A percentile compares a stretch with the other conserved stretches of the same genome.
These are phyloP conservation scores for Corythaeola cristata DNA, from an alignment of 2,113 vertebrate species.

Conservation along the genomic window DNA sequence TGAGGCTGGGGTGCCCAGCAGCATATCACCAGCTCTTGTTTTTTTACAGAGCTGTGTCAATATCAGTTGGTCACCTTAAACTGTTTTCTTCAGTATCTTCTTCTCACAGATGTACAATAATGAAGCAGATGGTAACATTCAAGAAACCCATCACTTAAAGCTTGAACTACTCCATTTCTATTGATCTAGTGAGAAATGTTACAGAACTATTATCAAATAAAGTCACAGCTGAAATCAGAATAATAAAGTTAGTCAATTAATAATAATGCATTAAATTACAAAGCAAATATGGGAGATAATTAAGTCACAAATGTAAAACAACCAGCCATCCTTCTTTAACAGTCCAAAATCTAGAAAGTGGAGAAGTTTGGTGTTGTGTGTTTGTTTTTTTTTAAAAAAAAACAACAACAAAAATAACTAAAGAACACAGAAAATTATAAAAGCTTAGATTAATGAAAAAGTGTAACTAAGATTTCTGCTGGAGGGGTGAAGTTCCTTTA, in stretches of 20 bases:
- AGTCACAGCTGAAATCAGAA: neutral
- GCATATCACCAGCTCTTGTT: neutral
- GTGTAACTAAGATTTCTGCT: neutral
- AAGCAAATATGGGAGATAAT: neutral
- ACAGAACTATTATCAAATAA: neutral
- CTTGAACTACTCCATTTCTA: neutral
- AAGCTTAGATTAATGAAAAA: neutral
- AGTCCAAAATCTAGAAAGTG: neutral
- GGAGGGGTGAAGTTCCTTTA: neutral
- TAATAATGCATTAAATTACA: neutral
- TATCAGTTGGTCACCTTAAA: neutral
- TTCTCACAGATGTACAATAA: neutral
- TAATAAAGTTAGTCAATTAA: neutral
- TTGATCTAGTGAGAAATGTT: neutral
- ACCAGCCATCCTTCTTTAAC: neutral
- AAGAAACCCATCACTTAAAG: neutral
- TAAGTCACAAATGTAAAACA: neutral
- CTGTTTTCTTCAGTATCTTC: neutral
- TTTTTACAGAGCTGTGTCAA: neutral
- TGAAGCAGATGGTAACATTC: neutral
- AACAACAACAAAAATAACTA: neutral
- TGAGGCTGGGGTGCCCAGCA: neutral
- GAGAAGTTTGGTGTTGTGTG: neutral
- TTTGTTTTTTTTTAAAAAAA: neutral
- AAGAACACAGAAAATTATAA: neutral